Conservation (phyloP, 1,140 invertebrate genomes). For the Dryas iulia region DNA sequence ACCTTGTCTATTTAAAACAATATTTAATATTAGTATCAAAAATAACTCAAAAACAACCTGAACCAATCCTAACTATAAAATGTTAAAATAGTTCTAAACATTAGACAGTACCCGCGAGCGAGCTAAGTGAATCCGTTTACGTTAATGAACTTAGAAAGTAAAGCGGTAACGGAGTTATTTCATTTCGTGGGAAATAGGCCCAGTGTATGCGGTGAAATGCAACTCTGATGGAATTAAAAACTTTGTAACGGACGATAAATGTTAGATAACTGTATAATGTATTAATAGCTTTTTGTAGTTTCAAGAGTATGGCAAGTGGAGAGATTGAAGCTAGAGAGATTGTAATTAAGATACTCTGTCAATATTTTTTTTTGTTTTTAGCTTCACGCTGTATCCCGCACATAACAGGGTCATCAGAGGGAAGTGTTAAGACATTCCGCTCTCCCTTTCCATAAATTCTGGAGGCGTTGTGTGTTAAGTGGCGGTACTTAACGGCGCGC, state of each 20-base stretch:
- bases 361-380: too few species aligned
- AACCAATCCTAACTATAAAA: neutral
- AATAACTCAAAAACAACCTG: neutral
- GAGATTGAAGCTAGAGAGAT: too few species aligned
- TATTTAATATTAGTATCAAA: neutral
- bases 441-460: too few species aligned
- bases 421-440: too few species aligned
- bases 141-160: slow-evolving; percentile 29
- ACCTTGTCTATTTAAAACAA: neutral
- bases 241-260: slow-evolving; percentile 16
- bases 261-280: neutral
- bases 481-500: too few species aligned
- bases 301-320: too few species aligned
- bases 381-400: too few species aligned
- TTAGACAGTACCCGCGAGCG: slow-evolving; percentile 10
- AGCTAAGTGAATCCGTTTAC: slow-evolving; percentile 21
- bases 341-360: too few species aligned
- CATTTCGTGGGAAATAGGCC: slow-evolving; percentile 28
- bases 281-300: neutral
- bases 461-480: too few species aligned
- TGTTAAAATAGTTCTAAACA: slow-evolving; percentile 22
- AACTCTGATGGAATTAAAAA: slow-evolving; percentile 27
- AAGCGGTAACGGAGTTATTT: slow-evolving; percentile 30
- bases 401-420: too few species aligned
- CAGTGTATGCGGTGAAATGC: slow-evolving; percentile 23